Conservation (phyloP, 2,113 vertebrate genomes). For the Hyla sarda region DNA sequence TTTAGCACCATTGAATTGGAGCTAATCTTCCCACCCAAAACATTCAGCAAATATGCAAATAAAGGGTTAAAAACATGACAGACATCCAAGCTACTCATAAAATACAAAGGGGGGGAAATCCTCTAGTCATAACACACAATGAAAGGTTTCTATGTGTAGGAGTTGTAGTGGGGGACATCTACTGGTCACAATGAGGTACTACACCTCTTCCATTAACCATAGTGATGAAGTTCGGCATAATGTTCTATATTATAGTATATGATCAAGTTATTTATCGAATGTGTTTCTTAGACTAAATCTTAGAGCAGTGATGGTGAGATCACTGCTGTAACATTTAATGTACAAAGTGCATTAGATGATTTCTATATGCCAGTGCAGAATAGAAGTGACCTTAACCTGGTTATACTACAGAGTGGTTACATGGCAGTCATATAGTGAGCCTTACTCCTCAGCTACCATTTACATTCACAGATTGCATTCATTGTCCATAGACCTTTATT, state of each 20-base stretch:
- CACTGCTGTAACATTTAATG: no score
- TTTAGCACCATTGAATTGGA: no score
- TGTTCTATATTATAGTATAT: not conserved
- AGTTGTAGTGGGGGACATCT: not conserved
- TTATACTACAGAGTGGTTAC: not conserved
- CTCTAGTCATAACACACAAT: no score
- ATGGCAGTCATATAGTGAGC: not conserved
- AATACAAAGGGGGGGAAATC: no score
- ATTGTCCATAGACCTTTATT: slow-evolving; percentile 4
- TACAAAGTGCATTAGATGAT: no score
- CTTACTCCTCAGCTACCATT: not conserved
- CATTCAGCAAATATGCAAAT: no score
- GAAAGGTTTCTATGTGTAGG: not conserved
- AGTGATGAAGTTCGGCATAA: not conserved
- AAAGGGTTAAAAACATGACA: no score
- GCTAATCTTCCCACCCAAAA: no score
- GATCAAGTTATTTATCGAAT: not conserved
- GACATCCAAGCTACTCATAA: no score
- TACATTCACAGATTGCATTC: not conserved
- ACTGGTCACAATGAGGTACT: not conserved
- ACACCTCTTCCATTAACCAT: not conserved
- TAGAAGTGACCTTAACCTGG: not conserved
- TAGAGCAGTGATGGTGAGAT: not conserved
- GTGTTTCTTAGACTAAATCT: not conserved
- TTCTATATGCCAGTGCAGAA: not conserved